Evolutionary conservation across 2,113 vertebrate genomes (phyloP).

Genomic region (Aptenodytes patagonicus): DNA sequence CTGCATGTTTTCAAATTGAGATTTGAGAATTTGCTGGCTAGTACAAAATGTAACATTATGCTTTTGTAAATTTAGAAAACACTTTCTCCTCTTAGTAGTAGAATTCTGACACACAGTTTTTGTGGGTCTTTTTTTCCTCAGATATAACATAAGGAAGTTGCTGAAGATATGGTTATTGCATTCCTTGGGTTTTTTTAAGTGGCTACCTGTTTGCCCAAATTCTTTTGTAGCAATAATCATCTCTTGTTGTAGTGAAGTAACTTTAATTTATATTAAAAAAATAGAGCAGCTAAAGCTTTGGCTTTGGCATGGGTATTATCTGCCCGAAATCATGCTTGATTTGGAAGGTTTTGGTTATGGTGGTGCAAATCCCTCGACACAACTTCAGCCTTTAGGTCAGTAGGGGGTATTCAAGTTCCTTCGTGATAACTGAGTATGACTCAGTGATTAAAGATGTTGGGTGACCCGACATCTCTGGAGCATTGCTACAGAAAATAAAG

Average conservation of each 20-base stretch:
- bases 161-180: not conserved
- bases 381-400: not conserved
- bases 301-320: not conserved
- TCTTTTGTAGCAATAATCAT: not conserved
- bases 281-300: not conserved
- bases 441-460: not conserved
- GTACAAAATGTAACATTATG: not conserved
- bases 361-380: not conserved
- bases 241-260: not conserved
- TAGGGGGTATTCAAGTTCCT: not conserved
- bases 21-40: not conserved
- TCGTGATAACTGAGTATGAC: not conserved
- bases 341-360: not conserved
- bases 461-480: not conserved
- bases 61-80: not conserved
- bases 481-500: constrained; percentile 6
- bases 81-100: not conserved
- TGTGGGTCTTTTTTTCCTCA: not conserved
- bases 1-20: not conserved
- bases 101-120: not conserved
- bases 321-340: not conserved
- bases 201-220: not conserved
- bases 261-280: not conserved
- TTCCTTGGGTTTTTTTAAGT: not conserved
- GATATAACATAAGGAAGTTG: not conserved